Base-by-base conservation (phyloP, 1,140 invertebrate species). In the Sminthurinus signatus region DNA sequence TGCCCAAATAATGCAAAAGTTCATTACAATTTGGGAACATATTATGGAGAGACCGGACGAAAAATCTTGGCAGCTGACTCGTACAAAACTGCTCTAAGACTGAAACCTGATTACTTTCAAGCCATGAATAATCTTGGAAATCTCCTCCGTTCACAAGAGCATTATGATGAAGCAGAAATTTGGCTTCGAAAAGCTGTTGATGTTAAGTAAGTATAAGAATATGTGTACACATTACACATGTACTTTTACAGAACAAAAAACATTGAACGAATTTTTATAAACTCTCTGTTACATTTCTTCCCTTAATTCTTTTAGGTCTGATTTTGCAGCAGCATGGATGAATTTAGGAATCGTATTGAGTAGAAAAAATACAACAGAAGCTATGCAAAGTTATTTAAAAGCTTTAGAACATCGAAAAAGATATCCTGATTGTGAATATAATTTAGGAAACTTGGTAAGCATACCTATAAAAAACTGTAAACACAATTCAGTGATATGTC, bases 101-200 rank as follows among this genome's bases (percentile, higher is more conserved):
- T 98, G 19, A 85, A 94, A 81, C 91, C 92, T 10, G 78, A 86
- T 19, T 98, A 98, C 78, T 91, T 95, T 77, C 92, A 96, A 78
- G 94, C 95, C 0, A 89, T 97, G 85, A 98, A 98, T 76, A 98
- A 98, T 79, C 82, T 97, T 46, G 94, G 89, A 0, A 97, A 98
- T 80, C 81, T 98, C 58, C 80, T 95, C 29, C 88, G 93, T 74
- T 87, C 93, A 73, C 78, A 83, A 64, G 85, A 86, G 19, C 76
- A 87, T 43, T 82, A 85, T 56, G 62, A 77, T 19, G 84, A 90
- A 76, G 91, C 94, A 23, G 87, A 93, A 79, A 74, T 76, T 50
- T 82, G 92, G 56, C 80, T 97, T 21, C 78, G 80, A 69, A 81
- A 81, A 74, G 91, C 94, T 51, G 78, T 96, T 10, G 72, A 79